Base-by-base conservation (phyloP, 2,113 vertebrate genomes). In the Archilochus colubris region DNA sequence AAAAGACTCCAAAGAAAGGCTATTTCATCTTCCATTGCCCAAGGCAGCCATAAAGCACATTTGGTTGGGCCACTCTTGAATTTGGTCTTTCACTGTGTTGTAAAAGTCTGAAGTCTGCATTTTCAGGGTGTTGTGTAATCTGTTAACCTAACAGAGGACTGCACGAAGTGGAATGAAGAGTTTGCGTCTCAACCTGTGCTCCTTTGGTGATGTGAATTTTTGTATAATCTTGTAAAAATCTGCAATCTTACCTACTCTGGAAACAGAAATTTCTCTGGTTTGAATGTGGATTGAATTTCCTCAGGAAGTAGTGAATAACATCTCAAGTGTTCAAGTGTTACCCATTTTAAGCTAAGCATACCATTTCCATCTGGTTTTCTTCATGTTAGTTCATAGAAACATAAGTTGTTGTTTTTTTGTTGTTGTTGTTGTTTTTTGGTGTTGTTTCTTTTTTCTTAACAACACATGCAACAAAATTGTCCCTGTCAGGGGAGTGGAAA, bases 181-280 rank as follows among this genome's bases (percentile, higher is more conserved):
- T 19, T 9, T 4, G 18, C 7, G 5, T 75, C 31, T 55, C 63
- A 82, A 38, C 2, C 7, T 0, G 0, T 17, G 7, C 68, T 6
- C 24, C 6, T 76, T 48, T 13, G 9, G 1, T 12, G 25, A 12
- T 30, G 15, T 66, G 24, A 63, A 4, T 62, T 62, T 79, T 59
- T 77, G 19, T 15, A 30, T 50, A 36, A 24, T 55, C 9, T 21
- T 43, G 19, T 51, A 64, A 24, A 58, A 62, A 77, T 51, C 9
- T 89, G 50, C 12, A 82, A 70, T 79, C 43, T 63, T 83, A 44
- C 7, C 9, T 59, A 10, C 14, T 50, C 6, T 40, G 36, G 79
- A 48, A 74, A 58, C 7, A 58, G 28, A 66, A 58, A 16, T 40
- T 81, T 66, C 20, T 38, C 15, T 53, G 20, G 4, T 66, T 9